phyloP scores from a whole-genome alignment of 2,113 vertebrate genomes.

The Gallinago jamesoni region DNA sequence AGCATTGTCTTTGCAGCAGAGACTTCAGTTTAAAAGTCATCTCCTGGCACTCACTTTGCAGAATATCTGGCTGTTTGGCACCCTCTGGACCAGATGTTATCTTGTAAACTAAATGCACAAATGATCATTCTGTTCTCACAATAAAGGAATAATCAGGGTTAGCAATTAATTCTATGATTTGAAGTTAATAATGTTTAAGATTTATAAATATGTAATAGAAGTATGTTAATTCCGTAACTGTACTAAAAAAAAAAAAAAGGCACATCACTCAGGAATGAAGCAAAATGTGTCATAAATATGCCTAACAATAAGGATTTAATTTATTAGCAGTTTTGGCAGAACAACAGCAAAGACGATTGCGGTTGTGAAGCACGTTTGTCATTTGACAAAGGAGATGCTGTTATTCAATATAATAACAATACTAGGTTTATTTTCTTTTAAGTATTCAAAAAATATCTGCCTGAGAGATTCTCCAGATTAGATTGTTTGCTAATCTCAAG shows the following conservation, averaged over 20 bases:
- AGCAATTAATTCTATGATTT: slow-evolving; percentile 21
- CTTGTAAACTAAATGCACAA: slow-evolving; percentile 21
- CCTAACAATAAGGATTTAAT: slow-evolving; percentile 36
- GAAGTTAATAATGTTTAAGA: slow-evolving; percentile 5
- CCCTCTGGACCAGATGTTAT: slow-evolving; percentile 18
- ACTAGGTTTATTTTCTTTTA: not conserved
- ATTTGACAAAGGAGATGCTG: not conserved
- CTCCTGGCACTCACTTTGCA: not conserved
- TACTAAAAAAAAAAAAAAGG: not conserved
- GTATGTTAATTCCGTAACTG: not conserved
- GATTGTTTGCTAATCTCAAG: not conserved
- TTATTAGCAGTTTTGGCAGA: slow-evolving; percentile 52
- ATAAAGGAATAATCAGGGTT: slow-evolving; percentile 11
- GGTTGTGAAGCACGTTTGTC: not conserved
- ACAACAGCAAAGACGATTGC: not conserved
- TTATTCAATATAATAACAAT: not conserved
- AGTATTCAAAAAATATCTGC: not conserved
- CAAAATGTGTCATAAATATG: slow-evolving; percentile 9
- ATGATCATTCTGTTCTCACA: not conserved
- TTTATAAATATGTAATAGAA: slow-evolving; percentile 42
- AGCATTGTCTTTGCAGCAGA: not conserved
- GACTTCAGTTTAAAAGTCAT: slow-evolving; percentile 18
- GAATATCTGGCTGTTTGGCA: slow-evolving; percentile 24
- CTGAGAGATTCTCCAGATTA: not conserved
- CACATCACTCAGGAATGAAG: not conserved